Percentiles rank a stretch among this genome's conserved stretches.
phyloP scores from a whole-genome alignment of 2,797 vertebrate species.

The Urosaurus nigricauda region DNA sequence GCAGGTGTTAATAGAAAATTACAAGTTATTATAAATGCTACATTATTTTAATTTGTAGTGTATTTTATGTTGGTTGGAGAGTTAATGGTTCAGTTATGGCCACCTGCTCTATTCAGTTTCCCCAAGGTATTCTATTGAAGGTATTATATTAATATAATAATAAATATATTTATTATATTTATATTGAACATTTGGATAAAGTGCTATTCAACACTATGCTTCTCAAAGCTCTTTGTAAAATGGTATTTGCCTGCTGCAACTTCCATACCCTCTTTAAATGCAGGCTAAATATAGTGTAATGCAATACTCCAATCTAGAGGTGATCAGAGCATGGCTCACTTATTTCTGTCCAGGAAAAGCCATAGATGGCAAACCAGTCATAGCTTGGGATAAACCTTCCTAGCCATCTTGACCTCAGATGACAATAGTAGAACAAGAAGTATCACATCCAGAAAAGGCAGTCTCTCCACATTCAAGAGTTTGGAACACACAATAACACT shows the following conservation, averaged over 20 bases:
- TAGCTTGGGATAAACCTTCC: not conserved
- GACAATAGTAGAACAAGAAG: not conserved
- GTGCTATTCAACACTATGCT: not conserved
- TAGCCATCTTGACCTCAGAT: not conserved
- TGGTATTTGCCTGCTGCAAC: not conserved
- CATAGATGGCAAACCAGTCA: not conserved
- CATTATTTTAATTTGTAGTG: slow-evolving; percentile 51
- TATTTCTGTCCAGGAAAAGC: not conserved
- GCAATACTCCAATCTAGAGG: too few species aligned
- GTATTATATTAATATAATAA: slow-evolving; percentile 16
- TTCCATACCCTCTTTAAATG: not conserved
- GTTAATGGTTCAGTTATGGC: slow-evolving; percentile 39
- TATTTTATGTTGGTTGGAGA: slow-evolving; percentile 48
- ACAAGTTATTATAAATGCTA: slow-evolving; percentile 47
- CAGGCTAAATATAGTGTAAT: not conserved
- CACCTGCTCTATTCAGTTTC: slow-evolving; percentile 52
- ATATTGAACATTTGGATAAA: slow-evolving; percentile 1
- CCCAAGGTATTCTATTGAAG: slow-evolving; percentile 33
- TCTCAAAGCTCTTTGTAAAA: not conserved
- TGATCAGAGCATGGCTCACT: not conserved
- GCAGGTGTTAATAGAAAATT: slow-evolving; percentile 55
- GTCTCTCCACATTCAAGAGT: too few species aligned
- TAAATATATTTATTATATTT: slow-evolving; percentile 20
- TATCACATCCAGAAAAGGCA: too few species aligned
- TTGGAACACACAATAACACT: too few species aligned